Evolutionary conservation across 2,113 vertebrate species (phyloP).

Genomic region (Zosterops japonicus): DNA sequence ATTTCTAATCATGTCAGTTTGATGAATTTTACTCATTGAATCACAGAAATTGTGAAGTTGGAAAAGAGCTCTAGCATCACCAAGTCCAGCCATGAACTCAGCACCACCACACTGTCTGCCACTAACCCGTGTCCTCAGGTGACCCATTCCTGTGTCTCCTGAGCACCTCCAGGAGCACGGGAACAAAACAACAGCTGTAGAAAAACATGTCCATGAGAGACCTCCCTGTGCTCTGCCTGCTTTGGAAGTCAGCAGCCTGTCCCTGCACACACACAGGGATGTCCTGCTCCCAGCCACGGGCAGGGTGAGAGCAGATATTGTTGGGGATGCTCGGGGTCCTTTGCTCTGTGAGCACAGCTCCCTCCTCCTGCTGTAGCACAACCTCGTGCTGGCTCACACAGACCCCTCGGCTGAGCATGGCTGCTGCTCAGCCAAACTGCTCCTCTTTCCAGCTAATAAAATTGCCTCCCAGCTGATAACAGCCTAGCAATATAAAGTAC

Average conservation of each 20-base stretch:
- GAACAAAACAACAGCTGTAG: accelerated
- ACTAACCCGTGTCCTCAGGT: no score
- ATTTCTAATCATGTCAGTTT: background rate
- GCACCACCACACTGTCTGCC: background rate
- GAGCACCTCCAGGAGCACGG: background rate
- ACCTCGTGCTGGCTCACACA: background rate
- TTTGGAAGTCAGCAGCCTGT: background rate
- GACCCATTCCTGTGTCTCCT: background rate
- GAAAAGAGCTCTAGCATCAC: background rate
- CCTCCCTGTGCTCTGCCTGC: background rate
- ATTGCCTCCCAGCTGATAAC: slow-evolving; percentile 35
- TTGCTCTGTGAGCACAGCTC: background rate
- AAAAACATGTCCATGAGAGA: accelerated
- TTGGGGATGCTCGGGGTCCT: background rate
- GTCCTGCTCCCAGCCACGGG: background rate
- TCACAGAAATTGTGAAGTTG: background rate
- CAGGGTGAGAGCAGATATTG: background rate
- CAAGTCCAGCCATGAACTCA: background rate
- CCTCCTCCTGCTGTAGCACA: background rate
- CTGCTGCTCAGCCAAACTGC: background rate
- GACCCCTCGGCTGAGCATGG: background rate
- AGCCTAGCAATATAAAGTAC: background rate
- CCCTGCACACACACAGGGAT: background rate
- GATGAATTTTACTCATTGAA: background rate
- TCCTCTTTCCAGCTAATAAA: slow-evolving; percentile 15